Percentiles rank a stretch among this genome's conserved stretches.
phyloP scores from a whole-genome alignment of 2,797 vertebrate species.

The Smutsia temminckii region DNA sequence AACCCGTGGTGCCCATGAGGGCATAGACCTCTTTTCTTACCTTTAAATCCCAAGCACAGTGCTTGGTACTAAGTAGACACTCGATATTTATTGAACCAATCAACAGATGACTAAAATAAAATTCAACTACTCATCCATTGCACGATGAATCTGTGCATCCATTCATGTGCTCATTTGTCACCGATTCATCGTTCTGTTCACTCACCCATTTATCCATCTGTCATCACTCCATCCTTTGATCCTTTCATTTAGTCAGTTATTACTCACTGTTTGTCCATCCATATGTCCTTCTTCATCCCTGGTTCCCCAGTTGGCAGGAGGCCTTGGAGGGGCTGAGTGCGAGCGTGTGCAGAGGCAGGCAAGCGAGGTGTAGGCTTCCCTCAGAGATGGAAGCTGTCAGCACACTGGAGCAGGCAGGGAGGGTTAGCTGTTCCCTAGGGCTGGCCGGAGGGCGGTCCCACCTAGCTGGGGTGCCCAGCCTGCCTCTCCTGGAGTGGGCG shows the following conservation, averaged over 20 bases:
- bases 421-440: background rate
- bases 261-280: background rate
- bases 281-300: background rate
- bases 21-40: background rate
- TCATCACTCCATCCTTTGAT: background rate
- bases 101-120: background rate
- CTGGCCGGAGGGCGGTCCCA: background rate
- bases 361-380: background rate
- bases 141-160: background rate
- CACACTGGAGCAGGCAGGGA: background rate
- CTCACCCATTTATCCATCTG: background rate
- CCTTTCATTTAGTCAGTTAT: background rate
- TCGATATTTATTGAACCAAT: background rate
- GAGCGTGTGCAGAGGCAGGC: background rate
- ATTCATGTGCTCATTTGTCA: background rate
- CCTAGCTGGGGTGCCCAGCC: background rate
- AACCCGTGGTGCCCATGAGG: background rate
- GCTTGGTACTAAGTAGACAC: background rate
- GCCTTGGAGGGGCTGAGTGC: background rate
- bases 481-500: background rate
- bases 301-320: background rate
- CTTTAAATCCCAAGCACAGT: background rate
- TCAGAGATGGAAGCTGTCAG: background rate
- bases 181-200: background rate
- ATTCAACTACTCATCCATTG: background rate